Evolutionary conservation across 1,140 invertebrate species (phyloP), one percentile per base, ranked within the genome.

Genomic region (Drosophila aff.): DNA sequence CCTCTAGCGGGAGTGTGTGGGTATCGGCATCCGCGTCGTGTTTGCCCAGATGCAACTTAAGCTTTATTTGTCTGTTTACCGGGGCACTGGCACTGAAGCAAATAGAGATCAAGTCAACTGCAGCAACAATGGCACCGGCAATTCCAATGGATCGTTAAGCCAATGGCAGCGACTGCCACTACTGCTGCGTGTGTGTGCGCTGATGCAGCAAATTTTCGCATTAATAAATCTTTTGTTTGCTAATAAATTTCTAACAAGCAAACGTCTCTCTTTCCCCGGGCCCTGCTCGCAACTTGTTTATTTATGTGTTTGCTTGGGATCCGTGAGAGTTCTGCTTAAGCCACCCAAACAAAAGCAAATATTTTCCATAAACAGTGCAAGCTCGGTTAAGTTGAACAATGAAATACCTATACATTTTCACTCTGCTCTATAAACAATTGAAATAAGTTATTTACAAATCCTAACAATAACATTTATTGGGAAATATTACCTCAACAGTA

Each of bases 221-320:
- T 76, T 90, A 90, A 90, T 90, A 90, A 90, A 90, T 90, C 85
- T 71, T 62, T 79, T 90, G 85, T 90, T 85, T 85, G 76, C 75
- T 72, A 82, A 89, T 89, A 90, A 84, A 89, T 89, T 90, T 71
- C 61, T 33, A 74, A 89, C 61, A 61, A 74, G 67, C 62, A 59
- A 74, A 59, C 64, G 52, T 66, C 43, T 50, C 46, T 31, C 57
- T 59, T 41, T 66, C 40, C 28, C 15, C 13, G 9, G 18, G 11
- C 18, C 16, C 41, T 28, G 31, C 23, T 23, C 26, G 26, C n/a
- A 74, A 44, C 52, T 43, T 68, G 40, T 69, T 78, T 85, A 60
- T 69, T 65, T 78, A 63, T 81, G 47, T 50, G 43, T 67, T 66
- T 69, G 60, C 47, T 46, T 41, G 59, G n/a, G 23, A 41, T 15